Conservation (phyloP, 2,113 vertebrate species). For the Arothron firmamentum region DNA sequence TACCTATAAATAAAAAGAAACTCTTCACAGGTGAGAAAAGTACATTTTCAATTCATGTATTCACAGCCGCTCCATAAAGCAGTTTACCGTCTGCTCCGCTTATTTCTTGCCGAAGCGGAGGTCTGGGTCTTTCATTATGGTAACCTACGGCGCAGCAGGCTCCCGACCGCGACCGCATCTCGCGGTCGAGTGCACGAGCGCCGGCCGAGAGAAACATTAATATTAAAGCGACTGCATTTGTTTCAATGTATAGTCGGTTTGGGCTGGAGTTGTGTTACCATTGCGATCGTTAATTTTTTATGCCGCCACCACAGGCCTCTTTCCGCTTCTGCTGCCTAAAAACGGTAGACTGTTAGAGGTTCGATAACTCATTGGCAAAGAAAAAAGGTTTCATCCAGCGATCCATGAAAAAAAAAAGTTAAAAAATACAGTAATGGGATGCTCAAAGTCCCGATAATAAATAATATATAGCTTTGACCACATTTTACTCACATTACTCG, state of each 20-base stretch:
- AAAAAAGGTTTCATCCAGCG: constrained; percentile 24
- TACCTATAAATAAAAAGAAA: constrained; percentile 24
- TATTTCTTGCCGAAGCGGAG: constrained; percentile 9
- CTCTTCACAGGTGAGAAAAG: constrained; percentile 8
- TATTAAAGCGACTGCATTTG: constrained; percentile 32
- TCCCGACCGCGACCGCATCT: constrained; percentile 22
- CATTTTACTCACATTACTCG: constrained; percentile 21
- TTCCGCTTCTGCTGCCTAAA: constrained; percentile 24
- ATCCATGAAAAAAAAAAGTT: constrained; percentile 23
- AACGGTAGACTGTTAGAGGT: constrained; percentile 7
- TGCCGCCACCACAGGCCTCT: neutral
- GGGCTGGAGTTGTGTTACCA: constrained; percentile 37
- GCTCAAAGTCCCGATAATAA: constrained; percentile 37
- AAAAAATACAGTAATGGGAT: constrained; percentile 26
- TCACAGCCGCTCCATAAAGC: constrained; percentile 21
- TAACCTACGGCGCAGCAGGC: constrained; percentile 2
- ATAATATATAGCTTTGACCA: constrained; percentile 42
- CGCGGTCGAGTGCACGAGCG: constrained; percentile 34
- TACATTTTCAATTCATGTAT: constrained; percentile 21
- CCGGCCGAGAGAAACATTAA: constrained; percentile 30
- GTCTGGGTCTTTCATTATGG: constrained; percentile 24
- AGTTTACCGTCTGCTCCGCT: neutral
- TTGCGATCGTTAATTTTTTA: constrained; percentile 32
- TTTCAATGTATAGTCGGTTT: constrained; percentile 26
- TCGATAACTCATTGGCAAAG: constrained; percentile 1